Evolutionary conservation across 2,888 invertebrate genomes (phyloP).

Genomic region (Deilephila porcellus): DNA sequence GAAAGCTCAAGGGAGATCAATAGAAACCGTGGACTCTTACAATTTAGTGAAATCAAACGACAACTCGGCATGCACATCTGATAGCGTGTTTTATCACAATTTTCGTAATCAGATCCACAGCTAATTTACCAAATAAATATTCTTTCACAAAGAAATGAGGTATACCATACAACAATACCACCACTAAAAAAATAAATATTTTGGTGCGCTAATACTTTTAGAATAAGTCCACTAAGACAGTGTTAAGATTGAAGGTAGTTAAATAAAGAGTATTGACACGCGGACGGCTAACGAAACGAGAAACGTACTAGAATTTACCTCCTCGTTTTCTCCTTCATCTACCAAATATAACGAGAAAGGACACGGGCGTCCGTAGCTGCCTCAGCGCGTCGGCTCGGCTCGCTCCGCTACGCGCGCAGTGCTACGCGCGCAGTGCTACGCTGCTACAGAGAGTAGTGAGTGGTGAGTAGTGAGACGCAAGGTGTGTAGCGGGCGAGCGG

Average conservation of each 20-base stretch:
- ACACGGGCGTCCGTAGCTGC: background rate
- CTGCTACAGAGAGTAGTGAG: too few species aligned
- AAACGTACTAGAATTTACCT: constrained; percentile 16
- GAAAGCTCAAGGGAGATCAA: constrained; percentile 32
- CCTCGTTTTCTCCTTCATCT: constrained; percentile 2
- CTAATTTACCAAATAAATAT: constrained; percentile 49
- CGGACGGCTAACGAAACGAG: constrained; percentile 46
- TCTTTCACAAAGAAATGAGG: constrained; percentile 52
- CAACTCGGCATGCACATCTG: constrained; percentile 37
- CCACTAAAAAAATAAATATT: constrained; percentile 73
- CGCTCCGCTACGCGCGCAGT: background rate
- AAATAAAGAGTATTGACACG: constrained; percentile 45
- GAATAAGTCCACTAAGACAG: constrained; percentile 62
- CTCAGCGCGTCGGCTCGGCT: background rate
- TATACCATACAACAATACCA: constrained; percentile 53
- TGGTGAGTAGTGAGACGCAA: constrained; percentile 37
- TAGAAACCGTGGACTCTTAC: constrained; percentile 29
- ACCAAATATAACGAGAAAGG: constrained; percentile 8
- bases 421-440: too few species aligned
- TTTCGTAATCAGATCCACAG: constrained; percentile 54
- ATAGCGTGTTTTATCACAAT: constrained; percentile 52
- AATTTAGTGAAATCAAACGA: constrained; percentile 27
- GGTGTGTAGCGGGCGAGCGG: constrained; percentile 39
- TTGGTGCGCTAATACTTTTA: constrained; percentile 81
- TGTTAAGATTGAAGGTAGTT: constrained; percentile 48